Conservation (phyloP, 2,113 vertebrate species). For the Pteropus alecto region DNA sequence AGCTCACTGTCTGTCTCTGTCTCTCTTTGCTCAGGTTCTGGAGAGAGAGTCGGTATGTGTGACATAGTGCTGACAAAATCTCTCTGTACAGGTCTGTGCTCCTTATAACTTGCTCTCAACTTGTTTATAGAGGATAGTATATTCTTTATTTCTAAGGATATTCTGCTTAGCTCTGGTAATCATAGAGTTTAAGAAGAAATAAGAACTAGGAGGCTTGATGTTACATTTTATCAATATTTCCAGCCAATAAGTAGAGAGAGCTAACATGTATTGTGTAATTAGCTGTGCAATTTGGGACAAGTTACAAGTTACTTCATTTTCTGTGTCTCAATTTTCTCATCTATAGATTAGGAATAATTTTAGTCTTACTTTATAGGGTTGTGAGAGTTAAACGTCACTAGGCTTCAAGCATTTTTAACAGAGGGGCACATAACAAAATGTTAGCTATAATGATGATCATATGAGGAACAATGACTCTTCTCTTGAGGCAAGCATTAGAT, state of each 20-base stretch:
- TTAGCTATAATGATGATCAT: background rate
- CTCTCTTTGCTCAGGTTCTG: background rate
- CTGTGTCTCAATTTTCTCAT: background rate
- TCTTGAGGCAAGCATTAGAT: background rate
- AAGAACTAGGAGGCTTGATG: background rate
- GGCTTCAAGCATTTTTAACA: background rate
- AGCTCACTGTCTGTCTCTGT: background rate
- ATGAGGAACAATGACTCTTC: background rate
- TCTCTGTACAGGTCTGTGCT: background rate
- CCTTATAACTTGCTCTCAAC: background rate
- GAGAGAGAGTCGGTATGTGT: background rate
- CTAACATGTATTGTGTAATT: background rate
- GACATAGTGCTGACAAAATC: background rate
- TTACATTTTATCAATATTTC: background rate
- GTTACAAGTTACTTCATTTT: background rate
- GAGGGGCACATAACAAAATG: background rate
- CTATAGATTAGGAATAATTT: background rate
- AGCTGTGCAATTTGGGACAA: background rate
- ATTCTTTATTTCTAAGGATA: background rate
- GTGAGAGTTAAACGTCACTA: background rate
- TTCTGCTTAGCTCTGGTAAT: background rate
- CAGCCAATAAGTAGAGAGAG: background rate
- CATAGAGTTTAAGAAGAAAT: background rate
- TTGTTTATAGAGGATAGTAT: background rate
- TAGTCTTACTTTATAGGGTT: background rate